Evolutionary conservation across 2,888 invertebrate genomes (phyloP).

Genomic region (Adineta ricciae): DNA sequence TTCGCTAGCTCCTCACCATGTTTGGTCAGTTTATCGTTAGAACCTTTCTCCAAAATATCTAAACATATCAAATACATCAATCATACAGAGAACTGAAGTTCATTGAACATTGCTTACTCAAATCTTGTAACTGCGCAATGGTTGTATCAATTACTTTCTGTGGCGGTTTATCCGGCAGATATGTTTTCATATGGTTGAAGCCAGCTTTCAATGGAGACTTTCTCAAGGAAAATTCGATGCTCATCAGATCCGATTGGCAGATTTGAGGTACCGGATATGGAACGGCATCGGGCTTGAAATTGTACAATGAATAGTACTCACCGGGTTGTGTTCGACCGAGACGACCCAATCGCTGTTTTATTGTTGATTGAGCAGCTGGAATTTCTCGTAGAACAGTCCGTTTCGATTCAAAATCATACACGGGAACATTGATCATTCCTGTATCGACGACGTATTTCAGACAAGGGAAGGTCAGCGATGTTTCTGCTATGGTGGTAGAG

Average conservation of each 20-base stretch:
- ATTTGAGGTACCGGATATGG: neutral
- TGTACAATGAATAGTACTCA: neutral
- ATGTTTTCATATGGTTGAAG: neutral
- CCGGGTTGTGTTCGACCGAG: neutral
- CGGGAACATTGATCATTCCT: neutral
- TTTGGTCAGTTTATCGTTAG: neutral
- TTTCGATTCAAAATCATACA: neutral
- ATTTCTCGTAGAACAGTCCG: neutral
- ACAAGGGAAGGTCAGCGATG: neutral
- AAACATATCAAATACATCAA: no score
- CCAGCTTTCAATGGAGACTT: neutral
- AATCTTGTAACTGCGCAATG: neutral
- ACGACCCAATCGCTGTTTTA: neutral
- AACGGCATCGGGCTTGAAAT: neutral
- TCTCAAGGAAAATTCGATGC: neutral
- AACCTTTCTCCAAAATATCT: neutral
- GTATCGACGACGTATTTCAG: neutral
- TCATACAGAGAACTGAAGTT: neutral
- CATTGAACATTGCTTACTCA: neutral
- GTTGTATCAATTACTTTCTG: neutral
- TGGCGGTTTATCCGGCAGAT: neutral
- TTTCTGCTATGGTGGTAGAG: neutral
- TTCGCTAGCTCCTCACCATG: neutral
- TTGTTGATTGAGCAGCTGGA: neutral
- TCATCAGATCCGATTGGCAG: conserved; percentile 1